Evolutionary conservation across 2,113 vertebrate species (phyloP).

Genomic region (Bufo bufo): DNA sequence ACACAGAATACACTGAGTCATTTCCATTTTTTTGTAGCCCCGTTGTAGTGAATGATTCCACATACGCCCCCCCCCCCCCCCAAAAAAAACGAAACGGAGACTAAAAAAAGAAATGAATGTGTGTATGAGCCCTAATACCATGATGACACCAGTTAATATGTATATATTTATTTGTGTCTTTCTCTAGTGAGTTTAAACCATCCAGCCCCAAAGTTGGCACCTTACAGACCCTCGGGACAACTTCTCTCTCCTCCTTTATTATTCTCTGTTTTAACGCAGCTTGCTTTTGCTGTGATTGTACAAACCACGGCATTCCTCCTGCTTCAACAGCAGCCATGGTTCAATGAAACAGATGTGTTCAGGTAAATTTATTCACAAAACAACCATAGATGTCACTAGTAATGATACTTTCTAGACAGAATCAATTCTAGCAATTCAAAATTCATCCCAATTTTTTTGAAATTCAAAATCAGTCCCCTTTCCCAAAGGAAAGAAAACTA

Average conservation of each 20-base stretch:
- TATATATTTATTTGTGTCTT: slow-evolving; percentile 10
- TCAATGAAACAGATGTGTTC: slow-evolving; percentile 61
- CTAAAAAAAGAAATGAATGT: too few relatives aligned
- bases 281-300: slow-evolving; percentile 71
- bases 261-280: slow-evolving; percentile 76
- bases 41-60: too few relatives aligned
- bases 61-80: too few relatives aligned
- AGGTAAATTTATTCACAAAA: slow-evolving; percentile 60
- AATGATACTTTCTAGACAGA: not conserved
- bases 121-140: too few relatives aligned
- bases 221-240: slow-evolving; percentile 72
- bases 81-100: too few relatives aligned
- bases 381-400: not conserved
- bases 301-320: slow-evolving; percentile 71
- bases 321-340: slow-evolving; percentile 78
- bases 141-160: too few relatives aligned
- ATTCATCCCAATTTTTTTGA: not conserved
- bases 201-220: slow-evolving; percentile 73
- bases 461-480: not conserved
- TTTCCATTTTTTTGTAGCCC: too few relatives aligned
- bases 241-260: slow-evolving; percentile 76
- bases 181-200: slow-evolving; percentile 76
- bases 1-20: too few relatives aligned
- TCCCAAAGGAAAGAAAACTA: too few relatives aligned
- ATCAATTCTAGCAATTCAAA: too few relatives aligned